Conservation (phyloP, 2,888 invertebrate genomes). For the Cryptus viduatorius region DNA sequence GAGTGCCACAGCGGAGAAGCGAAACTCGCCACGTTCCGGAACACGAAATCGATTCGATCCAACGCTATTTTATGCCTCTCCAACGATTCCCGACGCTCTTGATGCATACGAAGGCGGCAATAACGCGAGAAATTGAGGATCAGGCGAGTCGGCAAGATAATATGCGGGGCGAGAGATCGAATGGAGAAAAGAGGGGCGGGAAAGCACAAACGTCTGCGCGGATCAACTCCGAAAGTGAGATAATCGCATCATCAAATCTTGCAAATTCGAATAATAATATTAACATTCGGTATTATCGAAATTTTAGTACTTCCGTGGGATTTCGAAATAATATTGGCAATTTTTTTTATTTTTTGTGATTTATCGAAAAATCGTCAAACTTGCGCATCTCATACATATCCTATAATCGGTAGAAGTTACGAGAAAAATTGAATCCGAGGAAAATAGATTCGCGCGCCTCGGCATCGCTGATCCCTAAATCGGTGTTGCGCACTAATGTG, state of each 20-base stretch:
- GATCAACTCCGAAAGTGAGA: constrained; percentile 48
- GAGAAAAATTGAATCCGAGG: too few species aligned
- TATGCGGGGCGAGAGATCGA: constrained; percentile 44
- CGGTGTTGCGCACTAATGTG: too few species aligned
- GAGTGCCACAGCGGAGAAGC: constrained; percentile 20
- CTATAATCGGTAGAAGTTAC: too few species aligned
- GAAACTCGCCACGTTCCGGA: constrained; percentile 34
- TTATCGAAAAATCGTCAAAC: neutral
- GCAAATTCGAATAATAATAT: neutral
- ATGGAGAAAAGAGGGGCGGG: constrained; percentile 1
- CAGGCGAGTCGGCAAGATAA: constrained; percentile 49
- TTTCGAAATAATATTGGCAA: neutral
- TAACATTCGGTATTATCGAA: neutral
- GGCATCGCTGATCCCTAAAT: too few species aligned
- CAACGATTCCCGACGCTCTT: constrained; percentile 60
- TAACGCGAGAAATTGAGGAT: constrained; percentile 65
- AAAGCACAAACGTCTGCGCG: neutral
- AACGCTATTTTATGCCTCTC: constrained; percentile 63
- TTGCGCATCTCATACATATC: too few species aligned
- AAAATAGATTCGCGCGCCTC: too few species aligned
- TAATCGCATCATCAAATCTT: constrained; percentile 27
- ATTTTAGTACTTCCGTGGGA: neutral
- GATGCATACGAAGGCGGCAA: constrained; percentile 67
- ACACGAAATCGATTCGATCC: constrained; percentile 62
- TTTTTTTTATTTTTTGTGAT: neutral